Evolutionary conservation across 2,113 vertebrate species (phyloP).

Genomic region (Rhadina sibilatrix): DNA sequence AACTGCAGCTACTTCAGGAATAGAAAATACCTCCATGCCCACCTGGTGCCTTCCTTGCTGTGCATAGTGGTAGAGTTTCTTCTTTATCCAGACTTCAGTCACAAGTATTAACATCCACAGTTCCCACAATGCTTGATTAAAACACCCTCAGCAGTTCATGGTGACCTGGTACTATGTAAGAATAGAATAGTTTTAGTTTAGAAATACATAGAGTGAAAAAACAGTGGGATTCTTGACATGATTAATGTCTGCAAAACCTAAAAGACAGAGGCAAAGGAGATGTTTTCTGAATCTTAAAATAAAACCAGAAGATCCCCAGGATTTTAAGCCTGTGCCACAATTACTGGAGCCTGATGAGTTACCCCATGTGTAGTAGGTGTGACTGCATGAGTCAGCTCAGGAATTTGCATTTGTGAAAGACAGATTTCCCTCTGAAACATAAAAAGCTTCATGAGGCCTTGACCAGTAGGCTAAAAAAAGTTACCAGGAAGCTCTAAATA

Average conservation of each 20-base stretch:
- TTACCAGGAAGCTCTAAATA: neutral
- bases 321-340: neutral
- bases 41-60: neutral
- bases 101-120: neutral
- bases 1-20: neutral
- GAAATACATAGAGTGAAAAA: neutral
- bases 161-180: neutral
- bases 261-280: neutral
- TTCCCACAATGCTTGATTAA: neutral
- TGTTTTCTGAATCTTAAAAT: neutral
- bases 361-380: neutral
- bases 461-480: neutral
- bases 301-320: neutral
- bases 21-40: neutral
- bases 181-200: neutral
- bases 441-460: neutral
- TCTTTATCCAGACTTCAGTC: neutral
- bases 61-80: neutral
- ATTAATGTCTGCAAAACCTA: neutral
- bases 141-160: neutral
- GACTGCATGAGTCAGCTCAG: neutral
- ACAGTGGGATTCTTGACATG: neutral
- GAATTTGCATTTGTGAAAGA: neutral
- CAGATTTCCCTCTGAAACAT: neutral
- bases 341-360: neutral